Evolutionary conservation across 2,797 vertebrate genomes (phyloP).

Genomic region (Lacerta viridis): DNA sequence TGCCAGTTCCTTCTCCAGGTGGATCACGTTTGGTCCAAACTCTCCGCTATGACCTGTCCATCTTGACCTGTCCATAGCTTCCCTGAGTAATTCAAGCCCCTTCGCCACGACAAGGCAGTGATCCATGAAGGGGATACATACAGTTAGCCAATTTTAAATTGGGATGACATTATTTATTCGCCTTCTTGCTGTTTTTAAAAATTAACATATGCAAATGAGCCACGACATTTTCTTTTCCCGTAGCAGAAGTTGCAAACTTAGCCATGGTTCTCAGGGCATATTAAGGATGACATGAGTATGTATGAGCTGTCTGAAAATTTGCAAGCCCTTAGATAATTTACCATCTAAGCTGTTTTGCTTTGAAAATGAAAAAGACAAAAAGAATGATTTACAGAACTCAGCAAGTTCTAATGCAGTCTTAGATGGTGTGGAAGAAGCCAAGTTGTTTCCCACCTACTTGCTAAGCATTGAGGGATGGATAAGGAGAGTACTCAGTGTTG

Average conservation of each 20-base stretch:
- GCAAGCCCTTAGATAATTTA: background rate
- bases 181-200: background rate
- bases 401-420: background rate
- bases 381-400: background rate
- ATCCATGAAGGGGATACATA: too few species aligned
- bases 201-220: constrained; percentile 16
- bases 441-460: background rate
- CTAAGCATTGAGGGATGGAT: background rate
- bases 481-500: background rate
- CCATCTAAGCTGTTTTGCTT: background rate
- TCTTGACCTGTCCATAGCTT: too few species aligned
- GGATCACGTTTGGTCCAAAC: too few species aligned
- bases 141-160: background rate
- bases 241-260: background rate
- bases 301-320: background rate
- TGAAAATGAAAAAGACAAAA: background rate
- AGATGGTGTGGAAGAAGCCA: background rate
- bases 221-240: background rate
- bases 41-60: too few species aligned
- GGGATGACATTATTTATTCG: background rate
- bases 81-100: too few species aligned
- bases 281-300: constrained; percentile 5
- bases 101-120: too few species aligned
- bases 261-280: background rate
- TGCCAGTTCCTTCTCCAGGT: too few species aligned